A percentile compares a stretch with the other conserved stretches of the same genome.
Conservation (phyloP, 2,797 vertebrate genomes). For the Microctenopoma lineatum region DNA sequence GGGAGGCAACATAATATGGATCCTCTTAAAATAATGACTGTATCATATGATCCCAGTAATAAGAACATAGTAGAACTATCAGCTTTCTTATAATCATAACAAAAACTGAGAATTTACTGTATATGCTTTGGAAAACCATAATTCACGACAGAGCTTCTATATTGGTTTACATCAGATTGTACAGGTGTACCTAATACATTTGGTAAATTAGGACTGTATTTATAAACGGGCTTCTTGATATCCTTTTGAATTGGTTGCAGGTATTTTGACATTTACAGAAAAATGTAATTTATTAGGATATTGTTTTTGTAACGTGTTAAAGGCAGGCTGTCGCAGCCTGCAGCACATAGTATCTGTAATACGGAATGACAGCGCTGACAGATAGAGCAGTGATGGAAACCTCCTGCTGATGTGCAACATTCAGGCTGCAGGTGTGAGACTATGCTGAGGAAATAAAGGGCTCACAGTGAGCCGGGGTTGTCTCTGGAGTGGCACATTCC, state of each 20-base stretch:
- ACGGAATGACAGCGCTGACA: constrained; percentile 24
- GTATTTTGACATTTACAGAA: too few species aligned
- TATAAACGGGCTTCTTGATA: neutral
- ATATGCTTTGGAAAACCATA: too few species aligned
- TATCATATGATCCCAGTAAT: too few species aligned
- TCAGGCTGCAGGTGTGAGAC: constrained; percentile 62
- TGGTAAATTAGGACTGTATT: neutral
- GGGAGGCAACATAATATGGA: too few species aligned
- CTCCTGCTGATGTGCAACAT: constrained; percentile 77
- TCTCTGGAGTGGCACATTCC: constrained; percentile 63
- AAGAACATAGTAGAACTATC: too few species aligned
- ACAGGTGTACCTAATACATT: too few species aligned
- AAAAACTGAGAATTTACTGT: too few species aligned
- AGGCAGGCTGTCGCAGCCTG: constrained; percentile 29
- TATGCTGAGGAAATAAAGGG: constrained; percentile 54
- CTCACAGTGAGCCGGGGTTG: constrained; percentile 46
- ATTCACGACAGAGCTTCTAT: too few species aligned
- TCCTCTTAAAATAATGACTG: too few species aligned
- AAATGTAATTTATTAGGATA: neutral
- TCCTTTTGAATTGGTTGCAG: neutral
- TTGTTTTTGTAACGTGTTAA: neutral
- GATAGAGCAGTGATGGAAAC: constrained; percentile 61
- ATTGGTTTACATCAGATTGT: too few species aligned
- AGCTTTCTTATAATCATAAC: too few species aligned
- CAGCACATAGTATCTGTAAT: constrained; percentile 15